Base-by-base conservation (phyloP, 2,797 vertebrate species). In the Bothrops alternatus region DNA sequence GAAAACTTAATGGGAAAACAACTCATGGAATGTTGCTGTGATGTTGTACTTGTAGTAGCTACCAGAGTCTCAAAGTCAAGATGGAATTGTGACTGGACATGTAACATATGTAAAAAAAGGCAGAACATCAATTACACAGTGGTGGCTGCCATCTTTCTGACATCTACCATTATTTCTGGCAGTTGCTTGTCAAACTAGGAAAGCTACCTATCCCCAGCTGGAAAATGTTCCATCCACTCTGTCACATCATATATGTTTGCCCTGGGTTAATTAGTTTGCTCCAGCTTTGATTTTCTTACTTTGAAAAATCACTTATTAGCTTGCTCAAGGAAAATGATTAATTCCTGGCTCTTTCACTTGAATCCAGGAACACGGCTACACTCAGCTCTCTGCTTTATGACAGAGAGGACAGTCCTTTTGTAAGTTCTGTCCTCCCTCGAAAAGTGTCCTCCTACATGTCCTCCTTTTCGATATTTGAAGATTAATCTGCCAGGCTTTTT, bases 231-330 rank as follows among this genome's bases (percentile, higher is more conserved):
- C 16, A 18, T 42, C 63, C 32, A 8, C 86, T 87, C 55, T 0
- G 18, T 42, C 95, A 57, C 37, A 88, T 93, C 61, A 14, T 23
- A 42, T 18, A 26, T 85, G 88, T 55, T n/a, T 92, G 20, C 90
- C 95, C 82, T 90, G 18, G 90, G 16, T 60, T 95, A 91, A 93
- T 94, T 92, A 91, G 53, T 93, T 63, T 92, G 65, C 32, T 85
- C 90, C 86, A 55, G 92, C 63, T 90, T 4, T 93, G 61, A 90
- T 63, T 95, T 92, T 87, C 73, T 32, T 32, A 32, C 32, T 94
- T 87, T 94, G 86, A 42, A 94, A 82, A 28, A 88, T n/a, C 89
- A 89, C 86, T 91, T 93, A 28, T 47, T 87, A 5, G 20, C 56
- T 92, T 90, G 90, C 25, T 57, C 28, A 94, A 90, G n/a, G 60